Conservation (phyloP, 37 sponge, comb jelly and placozoan species). For the Halichondria panicea region DNA sequence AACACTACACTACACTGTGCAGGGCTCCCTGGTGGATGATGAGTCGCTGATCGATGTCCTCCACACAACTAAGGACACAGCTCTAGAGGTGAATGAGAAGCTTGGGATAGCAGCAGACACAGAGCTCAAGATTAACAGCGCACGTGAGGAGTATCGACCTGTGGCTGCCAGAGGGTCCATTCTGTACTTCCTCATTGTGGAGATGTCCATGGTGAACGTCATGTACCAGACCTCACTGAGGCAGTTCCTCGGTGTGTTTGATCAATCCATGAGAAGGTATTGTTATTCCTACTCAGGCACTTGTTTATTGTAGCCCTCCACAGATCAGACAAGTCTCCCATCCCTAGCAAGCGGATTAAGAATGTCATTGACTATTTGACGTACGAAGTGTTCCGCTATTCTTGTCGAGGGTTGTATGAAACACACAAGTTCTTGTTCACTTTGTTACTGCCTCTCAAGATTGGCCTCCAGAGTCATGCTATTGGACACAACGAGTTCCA, state of each 20-base stretch:
- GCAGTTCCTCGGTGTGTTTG: conserved; percentile 97
- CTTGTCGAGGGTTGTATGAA: conserved; percentile 93
- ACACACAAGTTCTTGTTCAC: conserved; percentile 99
- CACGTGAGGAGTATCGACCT: conserved; percentile 98
- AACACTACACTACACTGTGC: too few species aligned
- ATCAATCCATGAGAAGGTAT: conserved; percentile 91
- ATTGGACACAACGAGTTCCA: conserved; percentile 92
- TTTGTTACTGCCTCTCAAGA: conserved; percentile 94
- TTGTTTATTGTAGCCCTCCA: neutral
- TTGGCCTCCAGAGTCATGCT: conserved; percentile 76
- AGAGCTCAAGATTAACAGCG: conserved; percentile 93
- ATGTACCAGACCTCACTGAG: conserved; percentile 98
- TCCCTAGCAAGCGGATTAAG: conserved; percentile 82
- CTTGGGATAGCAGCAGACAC: conserved; percentile 93
- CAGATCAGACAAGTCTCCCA: conserved; percentile 90
- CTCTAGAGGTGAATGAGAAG: conserved; percentile 94
- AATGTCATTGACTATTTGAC: conserved; percentile 97
- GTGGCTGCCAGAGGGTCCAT: conserved; percentile 96
- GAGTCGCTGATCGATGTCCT: conserved; percentile 95
- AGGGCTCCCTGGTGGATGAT: conserved; percentile 97
- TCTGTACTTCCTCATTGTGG: conserved; percentile 98
- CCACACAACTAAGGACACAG: conserved; percentile 92
- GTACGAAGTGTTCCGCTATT: conserved; percentile 85
- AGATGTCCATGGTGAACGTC: conserved; percentile 98
- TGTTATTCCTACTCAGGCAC: too few species aligned